Percentiles rank a stretch among this genome's conserved stretches.
Conservation (phyloP, 2,797 vertebrate species). For the Spondyliosoma cantharus region DNA sequence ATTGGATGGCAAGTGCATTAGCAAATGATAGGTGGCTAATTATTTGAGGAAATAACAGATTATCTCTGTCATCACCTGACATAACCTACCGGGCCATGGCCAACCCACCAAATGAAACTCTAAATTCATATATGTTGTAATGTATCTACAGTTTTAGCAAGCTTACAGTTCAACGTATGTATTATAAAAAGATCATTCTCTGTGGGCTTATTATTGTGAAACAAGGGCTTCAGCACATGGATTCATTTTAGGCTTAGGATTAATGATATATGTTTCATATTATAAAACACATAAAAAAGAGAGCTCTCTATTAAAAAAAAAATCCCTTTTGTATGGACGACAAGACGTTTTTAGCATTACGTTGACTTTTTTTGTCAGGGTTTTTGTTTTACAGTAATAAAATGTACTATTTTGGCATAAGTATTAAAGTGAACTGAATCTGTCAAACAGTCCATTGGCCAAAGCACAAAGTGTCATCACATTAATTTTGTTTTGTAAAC, state of each 20-base stretch:
- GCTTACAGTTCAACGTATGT: neutral
- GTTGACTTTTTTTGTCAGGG: neutral
- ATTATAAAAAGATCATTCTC: neutral
- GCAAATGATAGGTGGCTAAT: neutral
- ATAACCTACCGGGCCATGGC: neutral
- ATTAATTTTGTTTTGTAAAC: slow-evolving; percentile 2
- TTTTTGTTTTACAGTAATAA: too few species aligned
- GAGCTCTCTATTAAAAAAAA: neutral
- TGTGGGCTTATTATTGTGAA: neutral
- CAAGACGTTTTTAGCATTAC: neutral
- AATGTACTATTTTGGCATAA: neutral
- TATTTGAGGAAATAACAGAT: neutral
- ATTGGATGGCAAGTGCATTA: neutral
- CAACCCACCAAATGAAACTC: neutral
- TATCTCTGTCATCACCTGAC: neutral
- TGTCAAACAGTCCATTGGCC: neutral
- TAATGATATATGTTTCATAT: neutral
- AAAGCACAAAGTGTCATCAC: neutral
- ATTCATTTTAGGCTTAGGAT: neutral
- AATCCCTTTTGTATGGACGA: too few species aligned
- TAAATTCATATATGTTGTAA: neutral
- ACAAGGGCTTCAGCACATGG: neutral
- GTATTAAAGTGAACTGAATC: neutral
- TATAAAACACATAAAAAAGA: neutral
- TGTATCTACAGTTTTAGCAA: neutral